A percentile compares a stretch with the other conserved stretches of the same genome.
These are phyloP conservation scores for Hypanus sabinus DNA, from an alignment of 2,113 vertebrate genomes.

Conservation along the genomic window DNA sequence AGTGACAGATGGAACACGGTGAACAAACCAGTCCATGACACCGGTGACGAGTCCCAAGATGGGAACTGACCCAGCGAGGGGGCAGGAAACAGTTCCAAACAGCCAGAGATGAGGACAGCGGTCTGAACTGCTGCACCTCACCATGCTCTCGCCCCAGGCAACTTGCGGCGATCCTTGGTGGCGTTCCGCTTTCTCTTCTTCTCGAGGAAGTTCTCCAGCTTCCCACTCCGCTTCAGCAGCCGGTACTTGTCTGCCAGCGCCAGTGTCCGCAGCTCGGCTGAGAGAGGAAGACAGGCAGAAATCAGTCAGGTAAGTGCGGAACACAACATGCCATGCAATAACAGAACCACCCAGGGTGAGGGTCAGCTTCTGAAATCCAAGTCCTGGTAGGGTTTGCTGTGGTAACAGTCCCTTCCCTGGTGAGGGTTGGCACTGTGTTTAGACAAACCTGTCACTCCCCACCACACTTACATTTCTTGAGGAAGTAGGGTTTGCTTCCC, in stretches of 20 bases:
- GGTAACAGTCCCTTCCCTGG: not conserved
- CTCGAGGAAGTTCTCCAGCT: conserved; percentile 81
- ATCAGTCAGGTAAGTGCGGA: not conserved
- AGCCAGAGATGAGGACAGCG: too few species aligned
- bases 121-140: not conserved
- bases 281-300: not conserved
- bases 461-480: conserved; percentile 76
- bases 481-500: conserved; percentile 76
- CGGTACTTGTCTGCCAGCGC: conserved; percentile 77
- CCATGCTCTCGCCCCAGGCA: conserved; percentile 52
- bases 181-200: conserved; percentile 91
- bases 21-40: too few species aligned
- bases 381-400: not conserved
- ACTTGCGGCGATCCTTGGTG: conserved; percentile 71
- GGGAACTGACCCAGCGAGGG: too few species aligned
- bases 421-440: not conserved
- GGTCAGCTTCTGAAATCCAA: too few species aligned
- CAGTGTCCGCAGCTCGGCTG: conserved; percentile 78
- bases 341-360: not conserved
- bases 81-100: too few species aligned
- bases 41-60: too few species aligned
- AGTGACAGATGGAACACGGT: too few species aligned
- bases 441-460: not conserved
- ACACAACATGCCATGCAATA: not conserved
- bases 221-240: conserved; percentile 79